Evolutionary conservation across 35 echinoderm and acorn worm species (phyloP).

Genomic region (Stichopus chloronotus): DNA sequence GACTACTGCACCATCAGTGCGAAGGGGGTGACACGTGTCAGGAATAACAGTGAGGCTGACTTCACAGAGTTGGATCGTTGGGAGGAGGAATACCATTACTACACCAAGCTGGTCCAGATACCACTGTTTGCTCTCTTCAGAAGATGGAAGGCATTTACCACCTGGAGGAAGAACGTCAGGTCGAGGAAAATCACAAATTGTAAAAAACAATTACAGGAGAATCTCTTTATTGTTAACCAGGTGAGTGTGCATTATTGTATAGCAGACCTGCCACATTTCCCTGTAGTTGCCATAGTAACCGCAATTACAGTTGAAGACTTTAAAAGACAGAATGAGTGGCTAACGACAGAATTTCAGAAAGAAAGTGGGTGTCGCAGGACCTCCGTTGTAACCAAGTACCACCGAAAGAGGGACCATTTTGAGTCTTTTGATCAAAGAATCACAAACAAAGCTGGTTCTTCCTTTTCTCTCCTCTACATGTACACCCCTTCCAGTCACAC

Average conservation of each 20-base stretch:
- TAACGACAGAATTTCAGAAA: too few species aligned
- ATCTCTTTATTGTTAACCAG: slow-evolving; percentile 96
- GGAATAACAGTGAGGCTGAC: slow-evolving; percentile 81
- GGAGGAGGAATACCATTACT: slow-evolving; percentile 96
- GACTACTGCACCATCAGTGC: slow-evolving; percentile 97
- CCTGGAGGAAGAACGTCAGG: slow-evolving; percentile 92
- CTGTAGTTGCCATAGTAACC: too few species aligned
- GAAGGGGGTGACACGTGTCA: slow-evolving; percentile 83
- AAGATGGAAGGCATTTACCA: slow-evolving; percentile 97
- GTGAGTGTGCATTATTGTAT: slow-evolving; percentile 31
- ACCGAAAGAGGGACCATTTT: too few species aligned
- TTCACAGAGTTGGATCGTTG: slow-evolving; percentile 95
- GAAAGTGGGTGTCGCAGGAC: too few species aligned
- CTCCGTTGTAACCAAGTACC: too few species aligned
- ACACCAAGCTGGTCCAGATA: slow-evolving; percentile 82
- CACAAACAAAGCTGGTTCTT: too few species aligned
- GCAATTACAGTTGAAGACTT: too few species aligned
- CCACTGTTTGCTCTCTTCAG: slow-evolving; percentile 87
- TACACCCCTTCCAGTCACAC: too few species aligned
- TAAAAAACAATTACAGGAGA: slow-evolving; percentile 97
- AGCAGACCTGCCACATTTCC: not conserved
- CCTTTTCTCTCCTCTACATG: too few species aligned
- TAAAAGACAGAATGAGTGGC: too few species aligned
- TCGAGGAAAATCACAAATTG: slow-evolving; percentile 84
- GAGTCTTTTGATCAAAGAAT: too few species aligned